Conservation (phyloP, 92 coral and sea anemone genomes). For the Micromussa lordhowensis region DNA sequence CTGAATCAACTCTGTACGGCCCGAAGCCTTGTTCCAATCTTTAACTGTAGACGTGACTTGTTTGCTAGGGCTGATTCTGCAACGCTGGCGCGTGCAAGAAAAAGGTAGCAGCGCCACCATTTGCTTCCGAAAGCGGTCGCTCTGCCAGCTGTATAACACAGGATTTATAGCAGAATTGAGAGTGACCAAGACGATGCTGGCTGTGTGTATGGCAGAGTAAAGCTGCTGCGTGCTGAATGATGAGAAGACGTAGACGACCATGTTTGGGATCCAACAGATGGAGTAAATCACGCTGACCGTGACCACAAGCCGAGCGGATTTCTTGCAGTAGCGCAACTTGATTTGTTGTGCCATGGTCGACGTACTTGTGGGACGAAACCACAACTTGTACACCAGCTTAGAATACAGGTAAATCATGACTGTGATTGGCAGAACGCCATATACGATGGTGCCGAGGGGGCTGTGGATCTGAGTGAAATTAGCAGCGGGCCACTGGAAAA, state of each 20-base stretch:
- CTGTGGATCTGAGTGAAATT: conserved; percentile 46
- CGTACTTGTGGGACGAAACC: conserved; percentile 38
- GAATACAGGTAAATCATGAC: conserved; percentile 65
- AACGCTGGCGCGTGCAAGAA: neutral
- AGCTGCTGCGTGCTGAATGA: conserved; percentile 49
- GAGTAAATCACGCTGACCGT: conserved; percentile 60
- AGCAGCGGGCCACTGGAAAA: conserved; percentile 56
- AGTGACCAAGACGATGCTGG: conserved; percentile 53
- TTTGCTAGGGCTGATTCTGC: neutral
- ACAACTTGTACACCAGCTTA: conserved; percentile 47
- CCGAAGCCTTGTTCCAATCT: neutral
- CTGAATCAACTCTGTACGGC: neutral
- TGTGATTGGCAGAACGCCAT: conserved; percentile 50
- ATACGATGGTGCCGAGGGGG: conserved; percentile 28
- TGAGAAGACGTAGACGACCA: conserved; percentile 38
- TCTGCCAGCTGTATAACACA: conserved; percentile 72
- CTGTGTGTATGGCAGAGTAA: conserved; percentile 56
- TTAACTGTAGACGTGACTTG: neutral
- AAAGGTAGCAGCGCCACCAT: conserved; percentile 35
- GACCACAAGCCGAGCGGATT: conserved; percentile 61
- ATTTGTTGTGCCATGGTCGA: conserved; percentile 16
- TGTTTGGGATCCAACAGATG: conserved; percentile 63
- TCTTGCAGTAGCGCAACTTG: conserved; percentile 21
- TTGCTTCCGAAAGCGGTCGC: conserved; percentile 60
- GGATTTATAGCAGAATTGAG: conserved; percentile 77